A percentile compares a stretch with the other conserved stretches of the same genome.
phyloP scores from a whole-genome alignment of 2,888 invertebrate genomes.

The Phalera bucephala region DNA sequence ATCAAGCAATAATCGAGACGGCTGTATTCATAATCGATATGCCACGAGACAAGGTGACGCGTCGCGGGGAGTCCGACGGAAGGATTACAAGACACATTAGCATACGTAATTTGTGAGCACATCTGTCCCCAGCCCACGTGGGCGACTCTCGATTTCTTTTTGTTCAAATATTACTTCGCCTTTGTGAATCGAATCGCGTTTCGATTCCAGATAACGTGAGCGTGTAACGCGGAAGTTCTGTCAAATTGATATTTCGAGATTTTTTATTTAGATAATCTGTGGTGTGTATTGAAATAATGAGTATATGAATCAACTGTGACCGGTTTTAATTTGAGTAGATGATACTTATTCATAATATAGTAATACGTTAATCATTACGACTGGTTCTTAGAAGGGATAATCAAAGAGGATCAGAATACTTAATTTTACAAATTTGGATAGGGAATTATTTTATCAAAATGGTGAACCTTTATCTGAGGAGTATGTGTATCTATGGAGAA shows the following conservation, averaged over 20 bases:
- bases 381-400: too few species aligned
- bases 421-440: too few species aligned
- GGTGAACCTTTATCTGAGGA: too few species aligned
- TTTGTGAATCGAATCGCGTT: constrained; percentile 50
- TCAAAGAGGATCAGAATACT: too few species aligned
- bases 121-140: constrained; percentile 60
- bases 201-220: constrained; percentile 47
- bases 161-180: constrained; percentile 61
- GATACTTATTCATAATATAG: too few species aligned
- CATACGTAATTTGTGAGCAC: constrained; percentile 78
- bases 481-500: too few species aligned
- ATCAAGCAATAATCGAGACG: constrained; percentile 38
- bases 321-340: not conserved
- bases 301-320: constrained; percentile 5
- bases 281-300: constrained; percentile 40
- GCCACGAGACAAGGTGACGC: constrained; percentile 51
- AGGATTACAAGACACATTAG: constrained; percentile 75
- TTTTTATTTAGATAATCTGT: constrained; percentile 46
- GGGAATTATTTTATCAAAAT: too few species aligned
- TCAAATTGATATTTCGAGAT: constrained; percentile 41
- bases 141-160: constrained; percentile 67
- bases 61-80: constrained; percentile 70
- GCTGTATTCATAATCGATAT: constrained; percentile 66
- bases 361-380: too few species aligned
- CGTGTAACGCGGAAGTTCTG: constrained; percentile 55